Evolutionary conservation across 2,113 vertebrate species (phyloP), one percentile per base, ranked within the genome.

Genomic region (Dasypus novemcinctus): DNA sequence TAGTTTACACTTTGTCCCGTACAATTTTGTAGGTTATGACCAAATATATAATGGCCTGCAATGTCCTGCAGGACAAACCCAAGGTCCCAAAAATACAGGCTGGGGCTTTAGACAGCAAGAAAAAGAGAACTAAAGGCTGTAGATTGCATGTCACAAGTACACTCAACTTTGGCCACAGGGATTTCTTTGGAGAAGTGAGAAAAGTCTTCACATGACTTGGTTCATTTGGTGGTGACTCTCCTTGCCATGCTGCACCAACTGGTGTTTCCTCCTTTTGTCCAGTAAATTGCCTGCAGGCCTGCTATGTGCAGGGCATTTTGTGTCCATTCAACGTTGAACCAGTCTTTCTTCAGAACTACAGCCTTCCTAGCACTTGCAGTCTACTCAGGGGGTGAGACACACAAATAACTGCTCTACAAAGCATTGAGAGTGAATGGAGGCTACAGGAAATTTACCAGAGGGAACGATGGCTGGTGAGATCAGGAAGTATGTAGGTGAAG

Each of bases 111-210:
- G 78, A 46, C 4, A 33, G 18, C 0, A 71, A 86, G 79, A 43
- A 91, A 52, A 75, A 76, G 46, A 82, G 92, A 93, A 33, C 63
- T 14, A 7, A 38, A 63, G 38, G 10, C n/a, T 15, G 0, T 64
- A 31, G 54, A 89, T 78, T 64, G 49, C 57, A 0, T 41, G 20
- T 88, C 43, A 11, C 12, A 8, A 0, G 7, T 54, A 57, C 9
- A 3, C 36, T 72, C 29, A 5, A 9, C 59, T 94, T 91, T 41
- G 64, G 49, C 92, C 18, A 0, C 2, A 33, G 79, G 74, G 7
- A 31, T 94, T 95, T 93, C 83, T 89, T 93, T 57, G 88, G 90
- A 93, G 52, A 95, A 84, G 38, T 90, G 72, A 93, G 59, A 90
- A 78, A 31, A 20, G 6, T 52, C 43, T 79, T 72, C 20, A 54